phyloP scores from a whole-genome alignment of 2,888 invertebrate species.

The Dinocampus coccinellae region DNA sequence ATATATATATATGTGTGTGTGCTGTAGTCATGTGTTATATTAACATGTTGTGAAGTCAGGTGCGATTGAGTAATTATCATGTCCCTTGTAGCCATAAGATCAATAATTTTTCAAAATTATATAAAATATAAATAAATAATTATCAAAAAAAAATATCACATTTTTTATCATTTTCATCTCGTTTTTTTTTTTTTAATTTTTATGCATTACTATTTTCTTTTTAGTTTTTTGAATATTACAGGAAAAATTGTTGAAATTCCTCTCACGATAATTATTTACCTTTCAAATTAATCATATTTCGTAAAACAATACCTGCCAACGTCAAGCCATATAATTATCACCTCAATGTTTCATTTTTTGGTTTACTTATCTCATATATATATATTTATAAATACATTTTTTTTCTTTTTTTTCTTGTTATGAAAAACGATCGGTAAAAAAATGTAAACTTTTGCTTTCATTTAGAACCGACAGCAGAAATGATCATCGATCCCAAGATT shows the following conservation, averaged over 20 bases:
- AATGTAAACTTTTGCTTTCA: neutral
- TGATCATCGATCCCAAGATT: constrained; percentile 28
- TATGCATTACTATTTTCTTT: neutral
- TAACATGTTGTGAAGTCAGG: constrained; percentile 48
- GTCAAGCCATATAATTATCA: constrained; percentile 18
- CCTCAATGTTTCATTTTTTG: constrained; percentile 3
- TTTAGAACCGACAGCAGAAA: neutral
- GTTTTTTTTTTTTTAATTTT: neutral
- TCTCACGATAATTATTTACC: constrained; percentile 2
- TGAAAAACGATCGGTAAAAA: constrained; percentile 4
- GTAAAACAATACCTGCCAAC: constrained; percentile 7
- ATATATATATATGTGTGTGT: neutral
- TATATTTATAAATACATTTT: neutral
- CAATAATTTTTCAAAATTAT: constrained; percentile 22
- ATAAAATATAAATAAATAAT: neutral
- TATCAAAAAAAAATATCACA: neutral
- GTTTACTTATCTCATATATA: neutral
- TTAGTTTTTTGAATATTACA: neutral
- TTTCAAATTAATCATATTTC: neutral
- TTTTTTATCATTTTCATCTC: neutral
- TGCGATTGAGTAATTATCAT: constrained; percentile 46
- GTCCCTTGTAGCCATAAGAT: constrained; percentile 32
- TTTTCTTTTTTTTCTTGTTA: neutral
- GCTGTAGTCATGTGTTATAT: constrained; percentile 14
- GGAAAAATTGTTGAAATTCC: neutral